Conservation (phyloP, 2,113 vertebrate genomes). For the Psammodynastes pulverulentus region DNA sequence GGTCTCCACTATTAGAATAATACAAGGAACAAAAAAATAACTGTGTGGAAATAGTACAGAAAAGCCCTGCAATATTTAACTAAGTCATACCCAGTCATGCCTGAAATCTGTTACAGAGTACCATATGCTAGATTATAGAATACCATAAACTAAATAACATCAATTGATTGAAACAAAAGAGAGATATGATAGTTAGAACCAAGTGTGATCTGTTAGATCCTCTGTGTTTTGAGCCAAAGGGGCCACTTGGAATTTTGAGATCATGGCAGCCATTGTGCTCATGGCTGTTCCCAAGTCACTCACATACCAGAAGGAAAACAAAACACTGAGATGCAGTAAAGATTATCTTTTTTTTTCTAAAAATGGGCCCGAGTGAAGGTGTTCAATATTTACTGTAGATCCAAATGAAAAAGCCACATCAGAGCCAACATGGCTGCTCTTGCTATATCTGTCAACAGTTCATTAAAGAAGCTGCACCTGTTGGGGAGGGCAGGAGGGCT, state of each 20-base stretch:
- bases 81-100: background rate
- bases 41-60: background rate
- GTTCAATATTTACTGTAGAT: background rate
- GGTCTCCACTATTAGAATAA: constrained; percentile 76
- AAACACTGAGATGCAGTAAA: background rate
- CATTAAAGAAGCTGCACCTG: background rate
- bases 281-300: background rate
- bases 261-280: background rate
- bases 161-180: background rate
- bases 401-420: background rate
- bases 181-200: background rate
- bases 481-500: background rate
- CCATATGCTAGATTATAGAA: background rate
- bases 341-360: background rate
- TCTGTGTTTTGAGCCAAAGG: background rate
- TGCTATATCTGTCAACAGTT: background rate
- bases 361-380: background rate
- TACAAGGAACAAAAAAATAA: background rate
- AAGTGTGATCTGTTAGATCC: background rate
- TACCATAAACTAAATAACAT: background rate
- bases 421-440: background rate
- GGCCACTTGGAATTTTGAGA: background rate
- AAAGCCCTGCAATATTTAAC: background rate
- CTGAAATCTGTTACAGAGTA: background rate
- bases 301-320: background rate